phyloP scores from a whole-genome alignment of 1,140 invertebrate genomes.

The Triops longicaudatus region DNA sequence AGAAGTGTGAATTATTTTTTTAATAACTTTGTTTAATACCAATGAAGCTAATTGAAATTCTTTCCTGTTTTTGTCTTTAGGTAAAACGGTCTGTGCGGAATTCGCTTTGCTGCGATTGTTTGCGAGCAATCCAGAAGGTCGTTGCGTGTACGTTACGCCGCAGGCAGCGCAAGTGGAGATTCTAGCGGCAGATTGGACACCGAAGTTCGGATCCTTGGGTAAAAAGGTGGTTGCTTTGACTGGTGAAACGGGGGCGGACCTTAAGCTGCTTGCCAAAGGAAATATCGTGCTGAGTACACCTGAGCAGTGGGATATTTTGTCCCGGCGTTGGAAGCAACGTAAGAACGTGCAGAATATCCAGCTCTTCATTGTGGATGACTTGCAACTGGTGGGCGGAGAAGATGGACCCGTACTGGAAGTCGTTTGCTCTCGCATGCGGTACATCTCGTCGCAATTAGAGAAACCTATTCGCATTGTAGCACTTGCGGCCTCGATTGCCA shows the following conservation, averaged over 20 bases:
- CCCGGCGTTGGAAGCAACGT: constrained; percentile 94
- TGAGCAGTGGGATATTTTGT: constrained; percentile 98
- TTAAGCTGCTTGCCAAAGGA: constrained; percentile 79
- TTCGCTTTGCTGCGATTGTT: constrained; percentile 89
- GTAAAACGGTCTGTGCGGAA: constrained; percentile 93
- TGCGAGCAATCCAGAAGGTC: constrained; percentile 49
- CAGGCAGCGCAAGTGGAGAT: constrained; percentile 86
- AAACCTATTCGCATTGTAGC: constrained; percentile 91
- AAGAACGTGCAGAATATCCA: constrained; percentile 97
- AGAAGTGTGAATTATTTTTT: too few species aligned
- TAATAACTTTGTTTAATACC: not conserved
- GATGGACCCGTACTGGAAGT: constrained; percentile 92
- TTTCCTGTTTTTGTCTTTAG: constrained; percentile 43
- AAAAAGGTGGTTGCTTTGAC: constrained; percentile 90
- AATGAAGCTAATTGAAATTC: not conserved
- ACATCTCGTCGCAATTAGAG: constrained; percentile 94
- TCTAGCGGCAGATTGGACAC: constrained; percentile 82
- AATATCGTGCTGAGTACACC: constrained; percentile 94
- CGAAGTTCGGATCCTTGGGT: constrained; percentile 75
- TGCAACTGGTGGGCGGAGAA: constrained; percentile 83
- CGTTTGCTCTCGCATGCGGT: constrained; percentile 93
- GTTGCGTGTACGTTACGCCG: constrained; percentile 88
- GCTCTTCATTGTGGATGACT: constrained; percentile 93
- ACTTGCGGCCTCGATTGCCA: constrained; percentile 83
- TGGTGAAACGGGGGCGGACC: constrained; percentile 94